Evolutionary conservation across 2,797 vertebrate species (phyloP).

Genomic region (Muscicapa striata): DNA sequence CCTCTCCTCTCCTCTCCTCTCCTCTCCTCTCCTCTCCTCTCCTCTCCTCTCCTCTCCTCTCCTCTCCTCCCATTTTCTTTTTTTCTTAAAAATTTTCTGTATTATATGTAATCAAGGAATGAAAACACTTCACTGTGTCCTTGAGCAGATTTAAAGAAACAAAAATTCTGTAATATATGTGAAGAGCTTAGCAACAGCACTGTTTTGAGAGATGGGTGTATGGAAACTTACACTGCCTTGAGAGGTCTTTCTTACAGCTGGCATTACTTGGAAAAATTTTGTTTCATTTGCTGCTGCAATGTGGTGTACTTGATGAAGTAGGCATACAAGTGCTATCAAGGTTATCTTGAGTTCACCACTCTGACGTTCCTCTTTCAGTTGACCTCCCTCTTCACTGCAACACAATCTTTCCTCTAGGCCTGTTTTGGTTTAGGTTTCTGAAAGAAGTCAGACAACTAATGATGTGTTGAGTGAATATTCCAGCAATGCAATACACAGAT

Average conservation of each 20-base stretch:
- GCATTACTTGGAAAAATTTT: neutral
- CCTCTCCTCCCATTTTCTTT: too few species aligned
- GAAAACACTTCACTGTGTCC: neutral
- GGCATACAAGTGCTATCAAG: neutral
- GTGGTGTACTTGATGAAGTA: neutral
- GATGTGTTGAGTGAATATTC: neutral
- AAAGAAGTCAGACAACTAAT: neutral
- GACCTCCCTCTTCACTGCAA: neutral
- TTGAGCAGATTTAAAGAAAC: neutral
- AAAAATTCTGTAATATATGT: neutral
- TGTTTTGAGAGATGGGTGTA: neutral
- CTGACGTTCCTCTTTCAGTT: neutral
- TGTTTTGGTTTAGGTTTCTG: neutral
- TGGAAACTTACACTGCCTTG: neutral
- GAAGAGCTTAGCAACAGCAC: neutral
- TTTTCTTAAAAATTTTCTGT: neutral
- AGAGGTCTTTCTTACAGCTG: conserved; percentile 12
- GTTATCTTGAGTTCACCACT: conserved; percentile 5
- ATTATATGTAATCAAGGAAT: neutral
- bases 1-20: too few species aligned
- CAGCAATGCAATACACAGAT: neutral
- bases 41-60: neutral
- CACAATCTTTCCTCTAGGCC: neutral
- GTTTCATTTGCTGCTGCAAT: conserved; percentile 7
- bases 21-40: neutral